Evolutionary conservation across 2,797 vertebrate species (phyloP).

Genomic region (Enteromius trimaculatus): DNA sequence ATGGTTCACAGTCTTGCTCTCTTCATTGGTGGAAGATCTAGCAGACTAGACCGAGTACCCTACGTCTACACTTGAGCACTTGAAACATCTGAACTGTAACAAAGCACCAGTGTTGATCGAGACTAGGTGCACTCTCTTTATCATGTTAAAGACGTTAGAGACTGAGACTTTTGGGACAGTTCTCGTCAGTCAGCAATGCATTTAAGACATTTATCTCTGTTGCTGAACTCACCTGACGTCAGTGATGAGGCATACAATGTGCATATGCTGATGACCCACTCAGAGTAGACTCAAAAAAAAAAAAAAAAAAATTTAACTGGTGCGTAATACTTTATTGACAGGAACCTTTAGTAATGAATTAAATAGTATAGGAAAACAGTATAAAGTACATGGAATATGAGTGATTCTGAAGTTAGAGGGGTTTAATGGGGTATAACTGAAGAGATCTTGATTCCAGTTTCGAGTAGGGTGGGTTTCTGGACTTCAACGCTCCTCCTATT

Average conservation of each 20-base stretch:
- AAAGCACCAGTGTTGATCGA: neutral
- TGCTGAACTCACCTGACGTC: slow-evolving; percentile 3
- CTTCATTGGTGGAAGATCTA: slow-evolving; percentile 11
- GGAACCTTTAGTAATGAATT: slow-evolving; percentile 60
- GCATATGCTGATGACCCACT: neutral
- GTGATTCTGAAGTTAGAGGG: slow-evolving; percentile 44
- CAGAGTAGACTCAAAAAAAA: slow-evolving; percentile 19
- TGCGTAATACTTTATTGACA: slow-evolving; percentile 68
- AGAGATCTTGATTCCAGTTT: slow-evolving; percentile 51
- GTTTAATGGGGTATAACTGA: slow-evolving; percentile 36
- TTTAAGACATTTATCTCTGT: slow-evolving; percentile 29
- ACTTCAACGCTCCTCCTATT: slow-evolving; percentile 72
- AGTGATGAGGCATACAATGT: neutral
- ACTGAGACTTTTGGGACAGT: slow-evolving; percentile 28
- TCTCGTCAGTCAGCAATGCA: neutral
- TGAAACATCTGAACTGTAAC: neutral
- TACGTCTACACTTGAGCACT: slow-evolving; percentile 9
- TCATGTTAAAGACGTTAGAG: slow-evolving; percentile 48
- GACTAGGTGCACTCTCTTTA: slow-evolving; percentile 43
- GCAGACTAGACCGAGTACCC: slow-evolving; percentile 5
- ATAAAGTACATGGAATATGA: slow-evolving; percentile 70
- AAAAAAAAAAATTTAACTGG: neutral
- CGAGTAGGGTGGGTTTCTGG: slow-evolving; percentile 49
- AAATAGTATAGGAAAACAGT: slow-evolving; percentile 66
- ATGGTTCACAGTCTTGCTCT: neutral